A percentile compares a stretch with the other conserved stretches of the same genome.
These are phyloP conservation scores for Auanema sp. DNA, from an alignment of 2,888 invertebrate species.

Conservation along the genomic window DNA sequence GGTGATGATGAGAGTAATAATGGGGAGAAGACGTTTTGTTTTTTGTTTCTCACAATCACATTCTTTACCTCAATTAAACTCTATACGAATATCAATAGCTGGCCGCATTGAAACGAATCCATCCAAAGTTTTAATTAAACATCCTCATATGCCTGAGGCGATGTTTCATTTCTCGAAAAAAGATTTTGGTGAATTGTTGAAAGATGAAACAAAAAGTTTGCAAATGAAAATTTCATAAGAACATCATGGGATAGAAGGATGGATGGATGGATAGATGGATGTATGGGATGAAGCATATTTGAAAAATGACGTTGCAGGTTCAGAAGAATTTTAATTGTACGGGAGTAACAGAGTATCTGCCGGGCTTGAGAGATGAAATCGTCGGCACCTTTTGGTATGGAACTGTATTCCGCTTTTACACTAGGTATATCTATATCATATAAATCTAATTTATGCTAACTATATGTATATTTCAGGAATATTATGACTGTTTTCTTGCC, in stretches of 20 bases:
- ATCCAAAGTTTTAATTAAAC: too few relatives aligned
- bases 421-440: slow-evolving; percentile 20
- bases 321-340: slow-evolving; percentile 51
- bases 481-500: slow-evolving; percentile 60
- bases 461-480: slow-evolving; percentile 35
- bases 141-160: too few relatives aligned
- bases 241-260: background rate
- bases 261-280: background rate
- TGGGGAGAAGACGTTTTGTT: slow-evolving; percentile 7
- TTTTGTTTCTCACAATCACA: slow-evolving; percentile 11
- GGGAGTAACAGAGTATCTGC: slow-evolving; percentile 51
- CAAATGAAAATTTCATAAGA: background rate
- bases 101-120: too few relatives aligned
- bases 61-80: background rate
- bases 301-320: slow-evolving; percentile 26
- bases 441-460: background rate
- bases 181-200: background rate
- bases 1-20: slow-evolving; percentile 3
- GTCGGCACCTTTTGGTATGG: slow-evolving; percentile 54
- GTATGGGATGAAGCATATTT: background rate
- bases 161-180: background rate
- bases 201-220: slow-evolving; percentile 1
- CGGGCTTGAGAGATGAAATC: slow-evolving; percentile 37
- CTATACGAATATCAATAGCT: too few relatives aligned
- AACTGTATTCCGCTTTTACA: slow-evolving; percentile 49